Evolutionary conservation across 1,140 invertebrate genomes (phyloP), one percentile per base, ranked within the genome.

Genomic region (Anastrepha obliqua): DNA sequence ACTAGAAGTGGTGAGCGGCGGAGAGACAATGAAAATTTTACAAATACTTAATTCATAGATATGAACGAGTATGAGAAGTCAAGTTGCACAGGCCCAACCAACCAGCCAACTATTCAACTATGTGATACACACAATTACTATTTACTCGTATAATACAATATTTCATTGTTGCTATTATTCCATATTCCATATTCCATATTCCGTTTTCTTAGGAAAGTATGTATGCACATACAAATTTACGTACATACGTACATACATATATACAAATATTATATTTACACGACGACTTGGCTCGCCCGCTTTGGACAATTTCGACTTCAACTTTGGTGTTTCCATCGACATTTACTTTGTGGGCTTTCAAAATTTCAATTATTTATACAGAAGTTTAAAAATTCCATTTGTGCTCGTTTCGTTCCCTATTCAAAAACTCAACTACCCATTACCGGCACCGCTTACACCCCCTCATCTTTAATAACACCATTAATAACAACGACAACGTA

Each of bases 341-440:
- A 55, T 81, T 81, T 62, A 86, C 58, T 55, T 59, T 17, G 15
- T 1, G 51, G 20, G 60, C 86, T 65, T 87, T 87, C 59, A 85
- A 70, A 87, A 87, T 88, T 85, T 87, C 88, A 88, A 88, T 88
- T 88, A 88, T 87, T 88, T 86, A 88, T 64, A 85, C 88, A 88
- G 86, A 88, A 88, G 87, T 88, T 88, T 70, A 65, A 87, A 87
- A 81, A 88, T 88, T 88, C 86, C 87, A 88, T 86, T 88, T 88
- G 87, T 60, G n/a, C 74, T 81, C 74, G 74, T 81, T 81, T 81
- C 74, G 74, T 81, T 81, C 74, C 74, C 74, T 55, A 81, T 29
- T 55, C 47, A 81, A 17, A 55, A 55, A 81, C 20, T 55, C 74
- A 81, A 81, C 47, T 55, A 78, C 42, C 70, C 70, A 39, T 44